Evolutionary conservation across 2,113 vertebrate species (phyloP), one percentile per base, ranked within the genome.

Genomic region (Hiodon tergisus): DNA sequence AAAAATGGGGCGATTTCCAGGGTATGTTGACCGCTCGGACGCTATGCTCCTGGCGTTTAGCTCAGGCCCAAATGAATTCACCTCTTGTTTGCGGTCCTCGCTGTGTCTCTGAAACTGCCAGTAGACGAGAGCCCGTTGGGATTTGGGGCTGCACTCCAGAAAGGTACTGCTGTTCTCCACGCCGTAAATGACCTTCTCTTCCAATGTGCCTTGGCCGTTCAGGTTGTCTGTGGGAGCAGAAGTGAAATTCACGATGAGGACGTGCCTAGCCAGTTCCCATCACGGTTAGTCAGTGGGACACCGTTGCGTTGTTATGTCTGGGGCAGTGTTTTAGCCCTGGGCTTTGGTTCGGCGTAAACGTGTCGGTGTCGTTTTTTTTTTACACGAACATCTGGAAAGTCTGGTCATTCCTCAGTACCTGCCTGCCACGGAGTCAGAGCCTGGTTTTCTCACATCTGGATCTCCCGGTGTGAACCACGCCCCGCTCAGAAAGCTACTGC

Each of bases 101-200:
- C 91, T 89, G 71, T 89, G 90, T 70, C 74, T 93, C 85, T 98
- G 96, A 80, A 96, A 95, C 79, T 97, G 96, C 97, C 97, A 99
- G 67, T 95, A 94, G 13, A 95, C 92, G 5, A 92, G 69, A 0
- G 97, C 96, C 81, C 93, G 89, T 83, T 98, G 97, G 67, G 97
- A 99, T 82, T 98, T 99, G 0, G 97, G 94, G 72, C 93, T 96
- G 85, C 97, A 99, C 84, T 99, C 97, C 69, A 99, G 88, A 78
- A 99, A 98, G 0, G 95, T 98, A 84, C 95, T 99, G 88, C 97
- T 99, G 74, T 99, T 98, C 84, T 98, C 97, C 80, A 99, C 96
- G 3, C 96, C 96, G 60, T 98, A 99, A 78, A 98, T 94, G 8
- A 93, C 93, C 87, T 94, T 96, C 82, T 96, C 94, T 79, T 93